Conservation (phyloP, 2,888 invertebrate genomes). For the Drosophila conformis region DNA sequence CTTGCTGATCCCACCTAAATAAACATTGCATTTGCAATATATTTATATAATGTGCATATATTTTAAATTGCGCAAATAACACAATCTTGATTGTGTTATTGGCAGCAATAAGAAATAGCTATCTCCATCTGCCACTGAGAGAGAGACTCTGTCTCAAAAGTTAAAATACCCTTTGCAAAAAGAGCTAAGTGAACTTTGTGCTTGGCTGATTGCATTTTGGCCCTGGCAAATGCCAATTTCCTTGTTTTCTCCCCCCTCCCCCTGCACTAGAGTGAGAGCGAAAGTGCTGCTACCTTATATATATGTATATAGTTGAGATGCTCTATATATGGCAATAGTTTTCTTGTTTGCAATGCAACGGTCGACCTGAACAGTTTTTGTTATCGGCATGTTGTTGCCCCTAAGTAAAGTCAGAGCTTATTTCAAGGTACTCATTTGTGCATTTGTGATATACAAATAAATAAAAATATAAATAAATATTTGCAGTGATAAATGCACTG, state of each 20-base stretch:
- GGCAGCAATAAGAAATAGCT: neutral
- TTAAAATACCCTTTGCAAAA: neutral
- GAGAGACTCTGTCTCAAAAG: neutral
- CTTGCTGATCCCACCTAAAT: neutral
- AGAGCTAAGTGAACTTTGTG: conserved; percentile 72
- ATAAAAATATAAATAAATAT: neutral
- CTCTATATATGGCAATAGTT: conserved; percentile 44
- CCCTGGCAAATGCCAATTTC: conserved; percentile 40
- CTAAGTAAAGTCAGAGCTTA: conserved; percentile 1
- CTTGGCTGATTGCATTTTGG: conserved; percentile 69
- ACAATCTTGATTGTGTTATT: neutral
- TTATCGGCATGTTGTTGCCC: conserved; percentile 8
- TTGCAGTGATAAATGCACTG: conserved; percentile 16
- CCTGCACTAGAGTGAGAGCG: conserved; percentile 50
- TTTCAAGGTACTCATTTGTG: neutral
- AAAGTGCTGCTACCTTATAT: conserved; percentile 47
- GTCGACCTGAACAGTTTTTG: conserved; percentile 30
- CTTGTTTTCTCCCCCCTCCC: conserved; percentile 1
- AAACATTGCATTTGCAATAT: neutral
- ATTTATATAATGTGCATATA: neutral
- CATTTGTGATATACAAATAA: neutral
- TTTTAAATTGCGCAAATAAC: neutral
- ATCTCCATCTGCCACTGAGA: neutral
- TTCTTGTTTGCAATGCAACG: conserved; percentile 30
- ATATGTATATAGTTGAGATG: neutral